Conservation (phyloP, 2,113 vertebrate genomes). For the Proteles cristata region DNA sequence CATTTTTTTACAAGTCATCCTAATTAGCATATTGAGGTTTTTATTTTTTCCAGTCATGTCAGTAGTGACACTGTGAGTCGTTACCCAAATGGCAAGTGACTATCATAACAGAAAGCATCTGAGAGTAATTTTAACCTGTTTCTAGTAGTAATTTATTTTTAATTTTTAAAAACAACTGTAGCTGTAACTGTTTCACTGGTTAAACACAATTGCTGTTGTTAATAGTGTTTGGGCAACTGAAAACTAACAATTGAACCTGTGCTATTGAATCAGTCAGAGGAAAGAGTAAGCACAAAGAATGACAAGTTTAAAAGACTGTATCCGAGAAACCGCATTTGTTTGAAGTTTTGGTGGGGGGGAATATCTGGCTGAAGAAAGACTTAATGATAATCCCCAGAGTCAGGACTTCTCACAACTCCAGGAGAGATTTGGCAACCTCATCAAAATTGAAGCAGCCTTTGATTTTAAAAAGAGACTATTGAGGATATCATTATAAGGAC, state of each 20-base stretch:
- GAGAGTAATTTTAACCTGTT: conserved; percentile 8
- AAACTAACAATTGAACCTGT: conserved; percentile 37
- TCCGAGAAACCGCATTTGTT: conserved; percentile 15
- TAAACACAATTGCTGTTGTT: conserved; percentile 24
- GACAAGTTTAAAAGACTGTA: not conserved
- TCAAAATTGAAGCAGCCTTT: not conserved
- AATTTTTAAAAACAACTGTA: conserved; percentile 39
- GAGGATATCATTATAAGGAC: not conserved
- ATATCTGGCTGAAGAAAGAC: not conserved
- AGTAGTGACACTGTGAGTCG: conserved; percentile 43
- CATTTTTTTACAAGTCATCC: conserved; percentile 14
- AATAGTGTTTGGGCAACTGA: not conserved
- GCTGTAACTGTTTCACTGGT: conserved; percentile 20
- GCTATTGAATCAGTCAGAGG: conserved; percentile 2
- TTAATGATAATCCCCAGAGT: not conserved
- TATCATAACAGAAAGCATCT: conserved; percentile 44
- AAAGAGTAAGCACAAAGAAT: not conserved
- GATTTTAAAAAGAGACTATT: not conserved
- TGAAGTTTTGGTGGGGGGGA: not conserved
- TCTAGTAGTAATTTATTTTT: conserved; percentile 38
- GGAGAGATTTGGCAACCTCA: not conserved
- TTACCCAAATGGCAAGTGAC: conserved; percentile 1
- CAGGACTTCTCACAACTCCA: not conserved
- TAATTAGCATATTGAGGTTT: conserved; percentile 60
- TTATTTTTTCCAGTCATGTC: conserved; percentile 45